Conservation (phyloP, 2,113 vertebrate species). For the Odontophorus gujanensis region DNA sequence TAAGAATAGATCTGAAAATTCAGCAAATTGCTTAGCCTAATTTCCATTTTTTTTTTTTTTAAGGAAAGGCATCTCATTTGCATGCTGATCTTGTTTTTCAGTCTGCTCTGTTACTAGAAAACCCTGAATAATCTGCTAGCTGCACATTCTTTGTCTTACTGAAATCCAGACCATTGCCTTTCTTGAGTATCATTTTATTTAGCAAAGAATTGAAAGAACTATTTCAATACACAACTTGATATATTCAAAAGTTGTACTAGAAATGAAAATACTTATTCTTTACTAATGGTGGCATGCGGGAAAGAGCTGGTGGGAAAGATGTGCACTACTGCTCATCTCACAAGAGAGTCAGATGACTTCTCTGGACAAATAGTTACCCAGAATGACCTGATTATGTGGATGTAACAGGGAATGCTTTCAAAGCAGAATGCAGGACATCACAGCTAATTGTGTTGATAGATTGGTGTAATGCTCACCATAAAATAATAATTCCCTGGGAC, state of each 20-base stretch:
- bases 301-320: not conserved
- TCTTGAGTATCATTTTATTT: not conserved
- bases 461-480: not conserved
- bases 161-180: not conserved
- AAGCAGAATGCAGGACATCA: not conserved
- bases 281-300: not conserved
- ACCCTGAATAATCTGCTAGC: not conserved
- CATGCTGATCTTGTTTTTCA: slow-evolving; percentile 20
- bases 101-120: slow-evolving; percentile 1
- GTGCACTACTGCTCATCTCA: not conserved
- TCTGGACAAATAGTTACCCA: not conserved
- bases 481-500: not conserved
- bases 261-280: not conserved
- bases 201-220: not conserved
- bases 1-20: not conserved
- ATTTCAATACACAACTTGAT: not conserved
- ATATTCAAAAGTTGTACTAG: not conserved
- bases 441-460: slow-evolving; percentile 13
- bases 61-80: slow-evolving; percentile 17
- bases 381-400: not conserved
- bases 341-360: not conserved
- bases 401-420: not conserved
- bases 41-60: slow-evolving; percentile 16
- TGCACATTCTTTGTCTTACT: not conserved
- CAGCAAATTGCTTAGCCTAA: not conserved